Evolutionary conservation across 2,113 vertebrate species (phyloP), one percentile per base, ranked within the genome.

Genomic region (Oreocharis arfaki): DNA sequence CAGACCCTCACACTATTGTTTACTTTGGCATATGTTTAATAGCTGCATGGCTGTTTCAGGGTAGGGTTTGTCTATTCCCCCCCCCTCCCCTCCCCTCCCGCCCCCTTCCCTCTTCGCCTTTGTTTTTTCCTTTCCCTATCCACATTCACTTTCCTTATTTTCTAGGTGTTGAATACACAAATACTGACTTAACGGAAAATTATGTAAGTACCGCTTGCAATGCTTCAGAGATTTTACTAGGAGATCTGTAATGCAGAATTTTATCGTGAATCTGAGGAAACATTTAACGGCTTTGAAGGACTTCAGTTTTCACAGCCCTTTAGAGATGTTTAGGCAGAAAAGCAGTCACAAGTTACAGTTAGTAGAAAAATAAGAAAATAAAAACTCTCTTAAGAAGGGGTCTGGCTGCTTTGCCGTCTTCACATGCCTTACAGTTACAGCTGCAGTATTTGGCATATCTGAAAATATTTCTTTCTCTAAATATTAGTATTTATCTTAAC

Each of bases 1-100:
- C 96, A 97, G 95, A 96, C 93, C 97, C 91, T 65, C 94, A 46
- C 93, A 97, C 86, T 74, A 96, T 97, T 98, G 98, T 98, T 98
- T 98, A 97, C 97, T 98, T 98, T 97, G 97, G 98, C 98, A 97
- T 97, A 97, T 97, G 97, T 90, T 97, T 98, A 97, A 97, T 98
- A 97, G 97, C 96, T 98, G 94, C 76, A 94, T 95, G 96, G 93
- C 96, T 97, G 94, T 96, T 96, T 95, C 89, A 90, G 65, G 92
- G 71, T 55, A 82, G 84, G 81, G 42, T 7, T 89, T 94, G 82
- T 50, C 33, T 55, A 10, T n/a, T 4, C 7, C 11, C 19, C 35
- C 35, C 44, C 41, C 23, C 26, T 27, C 10, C 41, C 23, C 26
- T 27, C 10, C 9, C 52, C 47, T 32, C 18, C 27, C 44, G 12